Evolutionary conservation across 2,113 vertebrate genomes (phyloP).

Genomic region (Eidolon helvum): DNA sequence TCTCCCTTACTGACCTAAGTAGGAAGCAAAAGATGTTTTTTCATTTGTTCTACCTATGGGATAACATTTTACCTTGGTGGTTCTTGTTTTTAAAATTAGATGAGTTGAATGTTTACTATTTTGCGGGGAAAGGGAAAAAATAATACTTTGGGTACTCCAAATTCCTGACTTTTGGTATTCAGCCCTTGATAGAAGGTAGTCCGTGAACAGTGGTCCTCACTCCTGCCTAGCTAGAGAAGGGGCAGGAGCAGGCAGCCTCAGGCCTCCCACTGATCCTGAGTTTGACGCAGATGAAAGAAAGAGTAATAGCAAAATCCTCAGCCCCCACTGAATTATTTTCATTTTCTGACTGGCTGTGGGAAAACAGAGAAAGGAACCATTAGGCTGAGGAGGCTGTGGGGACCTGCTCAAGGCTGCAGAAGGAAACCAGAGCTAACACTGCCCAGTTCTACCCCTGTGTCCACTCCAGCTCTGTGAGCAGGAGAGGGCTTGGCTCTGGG

Average conservation of each 20-base stretch:
- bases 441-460: background rate
- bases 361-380: background rate
- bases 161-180: background rate
- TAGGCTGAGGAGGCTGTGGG: background rate
- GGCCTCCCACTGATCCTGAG: background rate
- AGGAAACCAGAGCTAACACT: background rate
- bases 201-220: background rate
- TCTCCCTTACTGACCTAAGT: background rate
- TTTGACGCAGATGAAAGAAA: background rate
- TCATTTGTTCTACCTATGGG: background rate
- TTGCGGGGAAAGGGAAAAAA: background rate
- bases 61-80: background rate
- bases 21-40: background rate
- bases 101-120: background rate
- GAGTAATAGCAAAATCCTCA: background rate
- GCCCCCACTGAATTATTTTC: background rate
- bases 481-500: background rate
- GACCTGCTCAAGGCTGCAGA: background rate
- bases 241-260: background rate
- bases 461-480: background rate
- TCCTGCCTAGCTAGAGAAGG: background rate
- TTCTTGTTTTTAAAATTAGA: background rate
- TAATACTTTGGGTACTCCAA: background rate
- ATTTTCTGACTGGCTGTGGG: background rate
- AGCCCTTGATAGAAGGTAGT: background rate